These are phyloP conservation scores for Cotesia glomerata DNA, from an alignment of 1,140 invertebrate species.

Conservation along the genomic window DNA sequence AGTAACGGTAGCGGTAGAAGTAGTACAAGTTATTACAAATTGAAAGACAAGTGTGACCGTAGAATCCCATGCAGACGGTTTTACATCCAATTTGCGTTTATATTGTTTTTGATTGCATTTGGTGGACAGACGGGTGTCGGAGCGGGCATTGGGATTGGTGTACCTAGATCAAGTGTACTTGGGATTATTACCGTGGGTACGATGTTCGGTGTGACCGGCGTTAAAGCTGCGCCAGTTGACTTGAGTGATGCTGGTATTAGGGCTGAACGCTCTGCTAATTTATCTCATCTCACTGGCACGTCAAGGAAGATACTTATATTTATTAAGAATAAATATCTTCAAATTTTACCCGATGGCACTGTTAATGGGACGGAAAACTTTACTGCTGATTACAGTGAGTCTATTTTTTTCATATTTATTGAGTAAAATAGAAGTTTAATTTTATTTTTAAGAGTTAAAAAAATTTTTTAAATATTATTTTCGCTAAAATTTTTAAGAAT, in stretches of 20 bases:
- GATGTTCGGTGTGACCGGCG: conserved; percentile 43
- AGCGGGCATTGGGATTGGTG: conserved; percentile 4
- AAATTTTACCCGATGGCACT: conserved; percentile 78
- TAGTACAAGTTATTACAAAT: background rate
- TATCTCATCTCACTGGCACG: conserved; percentile 75
- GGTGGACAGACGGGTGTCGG: conserved; percentile 25
- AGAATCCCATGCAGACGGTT: conserved; percentile 25
- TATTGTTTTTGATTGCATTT: conserved; percentile 45
- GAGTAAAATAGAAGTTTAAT: conserved; percentile 60
- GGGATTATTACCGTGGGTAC: conserved; percentile 41
- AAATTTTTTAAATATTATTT: background rate
- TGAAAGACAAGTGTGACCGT: background rate
- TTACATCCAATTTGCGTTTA: conserved; percentile 43
- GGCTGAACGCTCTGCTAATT: conserved; percentile 73
- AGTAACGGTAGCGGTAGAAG: conserved; percentile 15
- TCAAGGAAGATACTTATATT: conserved; percentile 80
- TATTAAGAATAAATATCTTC: conserved; percentile 79
- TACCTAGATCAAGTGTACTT: conserved; percentile 29
- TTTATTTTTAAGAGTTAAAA: background rate
- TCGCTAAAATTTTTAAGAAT: too few relatives aligned
- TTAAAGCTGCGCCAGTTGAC: conserved; percentile 44
- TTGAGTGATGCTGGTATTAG: conserved; percentile 44
- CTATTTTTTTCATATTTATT: background rate
- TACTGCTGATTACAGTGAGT: conserved; percentile 82
- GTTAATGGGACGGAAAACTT: conserved; percentile 79